Base-by-base conservation (phyloP, 1,140 invertebrate species). In the Thaumetopoea pityocampa region DNA sequence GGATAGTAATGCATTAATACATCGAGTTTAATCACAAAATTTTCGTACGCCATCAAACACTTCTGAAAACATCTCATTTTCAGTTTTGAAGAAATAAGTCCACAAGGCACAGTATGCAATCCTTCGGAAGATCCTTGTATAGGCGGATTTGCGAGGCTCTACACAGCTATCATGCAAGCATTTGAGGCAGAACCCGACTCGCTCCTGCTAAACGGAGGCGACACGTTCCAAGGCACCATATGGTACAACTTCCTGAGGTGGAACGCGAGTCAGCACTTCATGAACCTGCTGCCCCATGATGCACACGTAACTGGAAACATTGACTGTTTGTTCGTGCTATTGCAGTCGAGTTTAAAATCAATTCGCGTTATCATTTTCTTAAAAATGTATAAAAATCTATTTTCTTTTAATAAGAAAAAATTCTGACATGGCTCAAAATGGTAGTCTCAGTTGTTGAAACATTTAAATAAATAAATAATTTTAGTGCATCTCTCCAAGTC, bases 151-250 rank as follows among this genome's bases (percentile, higher is more conserved):
- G 89, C 93, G 0, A 87, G 94, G 2, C 76, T 92, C 0, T 89
- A 87, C 32, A 87, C 88, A 1, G 87, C 84, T 1, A 84, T 92
- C 6, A 81, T 80, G 9, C 63, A 87, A 18, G 68, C 89, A 51
- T 82, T 36, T 73, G 91, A 53, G 66, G 86, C 45, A 66, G 87
- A 51, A 80, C 91, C 66, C 0, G 89, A 92, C 56, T 87, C 91
- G 0, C 74, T 96, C 30, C 87, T 93, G 18, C 79, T 96, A 3
- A 94, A 95, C 70, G 94, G 90, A 0, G 94, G 94, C 0, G 95
- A 96, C 71, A 93, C 92, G 65, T 96, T 91, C 65, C 93, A 95
- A 70, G 95, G 94, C 1, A 95, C 94, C 1, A 83, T 95, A 1
- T 96, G 92, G 92, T 96, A 95, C 72, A 92, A 92, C 44, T 67